Evolutionary conservation across 2,113 vertebrate species (phyloP).

Genomic region (Rana temporaria): DNA sequence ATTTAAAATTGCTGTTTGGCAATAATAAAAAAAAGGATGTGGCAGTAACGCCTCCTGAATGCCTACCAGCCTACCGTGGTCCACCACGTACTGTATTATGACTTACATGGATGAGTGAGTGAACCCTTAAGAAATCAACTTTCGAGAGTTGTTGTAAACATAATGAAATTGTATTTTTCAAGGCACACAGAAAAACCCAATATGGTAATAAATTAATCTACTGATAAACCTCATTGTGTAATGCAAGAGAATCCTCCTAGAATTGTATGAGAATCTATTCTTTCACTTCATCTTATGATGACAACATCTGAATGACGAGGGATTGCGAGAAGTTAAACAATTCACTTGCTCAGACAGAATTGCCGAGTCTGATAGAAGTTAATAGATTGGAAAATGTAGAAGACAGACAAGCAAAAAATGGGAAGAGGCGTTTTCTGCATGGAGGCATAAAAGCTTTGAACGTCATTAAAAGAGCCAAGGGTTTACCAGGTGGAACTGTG

Average conservation of each 20-base stretch:
- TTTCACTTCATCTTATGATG: constrained; percentile 27
- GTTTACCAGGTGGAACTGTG: neutral
- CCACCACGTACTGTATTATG: too few species aligned
- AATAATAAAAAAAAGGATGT: too few species aligned
- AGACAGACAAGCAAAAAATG: constrained; percentile 50
- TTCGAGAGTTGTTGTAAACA: too few species aligned
- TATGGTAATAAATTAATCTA: neutral
- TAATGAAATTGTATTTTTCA: too few species aligned
- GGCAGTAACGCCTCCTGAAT: too few species aligned
- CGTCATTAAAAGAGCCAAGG: neutral
- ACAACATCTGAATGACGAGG: constrained; percentile 27
- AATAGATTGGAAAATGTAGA: constrained; percentile 57
- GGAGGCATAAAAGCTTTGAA: constrained; percentile 30
- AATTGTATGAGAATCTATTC: constrained; percentile 10
- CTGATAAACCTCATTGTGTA: constrained; percentile 40
- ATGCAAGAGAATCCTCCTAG: constrained; percentile 8
- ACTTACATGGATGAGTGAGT: too few species aligned
- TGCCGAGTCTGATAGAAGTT: constrained; percentile 39
- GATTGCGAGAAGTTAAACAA: constrained; percentile 47
- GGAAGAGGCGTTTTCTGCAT: constrained; percentile 4
- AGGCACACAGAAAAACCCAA: neutral
- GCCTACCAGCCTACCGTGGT: too few species aligned
- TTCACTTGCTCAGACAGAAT: constrained; percentile 46
- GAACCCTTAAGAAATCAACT: too few species aligned
- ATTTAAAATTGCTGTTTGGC: too few species aligned